phyloP scores from a whole-genome alignment of 2,113 vertebrate species.

The Helogale parvula region DNA sequence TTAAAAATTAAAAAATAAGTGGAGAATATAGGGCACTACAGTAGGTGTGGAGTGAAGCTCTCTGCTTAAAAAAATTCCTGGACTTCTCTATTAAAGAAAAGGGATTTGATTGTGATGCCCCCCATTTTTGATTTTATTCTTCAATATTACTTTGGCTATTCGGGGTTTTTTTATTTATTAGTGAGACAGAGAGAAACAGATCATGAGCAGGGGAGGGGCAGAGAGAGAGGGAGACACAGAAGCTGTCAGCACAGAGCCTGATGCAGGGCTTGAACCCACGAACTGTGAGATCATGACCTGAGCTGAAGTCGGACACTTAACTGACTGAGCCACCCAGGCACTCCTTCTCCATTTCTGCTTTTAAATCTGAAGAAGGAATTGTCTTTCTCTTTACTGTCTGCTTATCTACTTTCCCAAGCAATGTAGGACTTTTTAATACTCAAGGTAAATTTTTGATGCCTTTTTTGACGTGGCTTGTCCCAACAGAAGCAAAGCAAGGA shows the following conservation, averaged over 20 bases:
- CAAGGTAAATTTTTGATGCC: not conserved
- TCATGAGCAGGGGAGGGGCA: too few species aligned
- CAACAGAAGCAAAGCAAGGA: not conserved
- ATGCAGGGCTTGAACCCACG: too few species aligned
- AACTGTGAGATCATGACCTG: too few species aligned
- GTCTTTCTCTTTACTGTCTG: not conserved
- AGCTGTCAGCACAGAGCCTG: too few species aligned
- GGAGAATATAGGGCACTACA: not conserved
- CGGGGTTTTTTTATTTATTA: too few species aligned
- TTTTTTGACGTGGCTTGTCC: not conserved
- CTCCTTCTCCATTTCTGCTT: not conserved
- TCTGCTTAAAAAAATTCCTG: not conserved
- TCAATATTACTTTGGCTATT: too few species aligned
- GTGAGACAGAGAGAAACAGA: too few species aligned
- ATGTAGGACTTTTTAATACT: not conserved
- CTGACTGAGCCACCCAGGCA: too few species aligned
- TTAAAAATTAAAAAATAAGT: not conserved
- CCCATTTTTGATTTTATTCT: too few species aligned
- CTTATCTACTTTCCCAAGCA: not conserved
- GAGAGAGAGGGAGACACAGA: too few species aligned
- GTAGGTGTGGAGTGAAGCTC: not conserved
- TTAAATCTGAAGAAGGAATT: not conserved
- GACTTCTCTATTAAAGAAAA: not conserved
- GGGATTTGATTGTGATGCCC: not conserved
- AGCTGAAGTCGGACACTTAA: too few species aligned